Percentiles rank a stretch among this genome's conserved stretches.
These are phyloP conservation scores for Coreius guichenoti DNA, from an alignment of 2,797 vertebrate species.

Conservation along the genomic window DNA sequence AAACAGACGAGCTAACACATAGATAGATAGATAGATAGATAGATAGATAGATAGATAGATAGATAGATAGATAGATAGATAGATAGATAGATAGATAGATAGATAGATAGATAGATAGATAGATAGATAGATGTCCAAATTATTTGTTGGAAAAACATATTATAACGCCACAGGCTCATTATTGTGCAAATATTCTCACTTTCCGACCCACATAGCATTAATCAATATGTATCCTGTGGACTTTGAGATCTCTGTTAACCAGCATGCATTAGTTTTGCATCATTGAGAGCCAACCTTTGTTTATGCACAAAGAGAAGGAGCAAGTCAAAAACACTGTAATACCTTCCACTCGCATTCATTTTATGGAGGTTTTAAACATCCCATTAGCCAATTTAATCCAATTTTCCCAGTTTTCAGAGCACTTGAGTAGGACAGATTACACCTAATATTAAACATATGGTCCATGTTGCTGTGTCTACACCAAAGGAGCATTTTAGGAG, in stretches of 20 bases:
- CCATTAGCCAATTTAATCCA: constrained; percentile 88
- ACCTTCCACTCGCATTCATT: constrained; percentile 84
- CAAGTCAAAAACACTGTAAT: constrained; percentile 75
- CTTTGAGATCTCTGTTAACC: constrained; percentile 78
- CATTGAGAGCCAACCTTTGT: constrained; percentile 77
- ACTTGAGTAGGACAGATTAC: constrained; percentile 85
- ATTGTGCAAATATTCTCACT: constrained; percentile 42
- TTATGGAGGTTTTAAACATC: constrained; percentile 86
- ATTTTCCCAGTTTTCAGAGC: constrained; percentile 83
- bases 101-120: neutral
- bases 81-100: too few relatives aligned
- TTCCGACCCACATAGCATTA: constrained; percentile 67
- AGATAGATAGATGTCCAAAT: neutral
- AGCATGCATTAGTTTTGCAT: constrained; percentile 68
- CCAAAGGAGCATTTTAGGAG: constrained; percentile 67
- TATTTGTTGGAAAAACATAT: constrained; percentile 10
- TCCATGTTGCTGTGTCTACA: constrained; percentile 74
- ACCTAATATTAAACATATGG: constrained; percentile 89
- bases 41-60: too few relatives aligned
- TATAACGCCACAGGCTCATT: constrained; percentile 1
- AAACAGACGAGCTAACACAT: too few relatives aligned
- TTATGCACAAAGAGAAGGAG: constrained; percentile 74
- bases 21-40: too few relatives aligned
- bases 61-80: too few relatives aligned
- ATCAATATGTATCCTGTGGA: constrained; percentile 74